Evolutionary conservation across 2,797 vertebrate species (phyloP), one percentile per base, ranked within the genome.

Genomic region (Valencia hispanica): DNA sequence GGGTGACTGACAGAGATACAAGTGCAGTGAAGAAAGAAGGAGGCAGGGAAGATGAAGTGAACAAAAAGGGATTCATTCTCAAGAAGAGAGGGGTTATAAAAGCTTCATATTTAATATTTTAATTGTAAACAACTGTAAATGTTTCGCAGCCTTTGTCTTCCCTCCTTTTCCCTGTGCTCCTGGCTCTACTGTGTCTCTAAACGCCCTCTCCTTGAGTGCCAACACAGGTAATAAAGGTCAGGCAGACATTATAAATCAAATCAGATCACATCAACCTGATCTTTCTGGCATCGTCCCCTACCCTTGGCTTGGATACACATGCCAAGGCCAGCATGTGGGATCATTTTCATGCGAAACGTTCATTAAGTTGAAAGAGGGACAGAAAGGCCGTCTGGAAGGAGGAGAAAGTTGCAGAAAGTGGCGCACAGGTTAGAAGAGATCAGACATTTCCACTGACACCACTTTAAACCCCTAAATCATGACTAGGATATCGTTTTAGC

Each of bases 191-290:
- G 72, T 76, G 51, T 41, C 65, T 65, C 69, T 47, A 7, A 74
- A 79, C 77, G 80, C 79, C 59, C 75, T 77, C 88, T 88, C 86
- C 78, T 79, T 47, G 9, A 74, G 85, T 85, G 88, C 90, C 85
- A 87, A 77, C 83, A 73, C 88, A 89, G 91, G 90, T 93, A 88
- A 85, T 88, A 94, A 93, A 94, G 93, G 93, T 94, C 92, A 93
- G 87, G 79, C 70, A 91, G 90, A 90, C 87, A 92, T 88, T 84
- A 84, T 88, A 85, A 91, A 93, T 94, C 92, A 92, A 81, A 93
- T 92, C 90, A 77, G 75, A 90, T 90, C 86, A 91, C 86, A 89
- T 93, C 90, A 87, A 51, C 71, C 47, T 83, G 81, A 87, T 92
- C 85, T 88, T 82, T 86, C 68, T 88, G 89, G 81, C 90, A 87